phyloP scores from a whole-genome alignment of 2,113 vertebrate genomes.

The Nycticorax nycticorax region DNA sequence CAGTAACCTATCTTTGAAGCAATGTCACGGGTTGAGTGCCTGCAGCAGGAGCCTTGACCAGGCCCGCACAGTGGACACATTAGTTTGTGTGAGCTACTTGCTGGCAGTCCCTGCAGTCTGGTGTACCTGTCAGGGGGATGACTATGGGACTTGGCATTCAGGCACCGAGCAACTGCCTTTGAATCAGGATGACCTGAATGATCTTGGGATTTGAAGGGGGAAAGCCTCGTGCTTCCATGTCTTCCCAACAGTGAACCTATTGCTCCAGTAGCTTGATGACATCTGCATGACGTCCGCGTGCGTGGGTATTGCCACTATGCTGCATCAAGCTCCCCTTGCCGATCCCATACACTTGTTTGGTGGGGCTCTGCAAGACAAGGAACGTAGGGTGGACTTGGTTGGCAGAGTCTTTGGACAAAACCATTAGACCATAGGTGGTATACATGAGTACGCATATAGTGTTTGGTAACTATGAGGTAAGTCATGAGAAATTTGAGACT shows the following conservation, averaged over 20 bases:
- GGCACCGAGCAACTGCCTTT: background rate
- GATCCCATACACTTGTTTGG: background rate
- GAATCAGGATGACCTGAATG: background rate
- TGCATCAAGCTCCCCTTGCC: background rate
- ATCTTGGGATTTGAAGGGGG: background rate
- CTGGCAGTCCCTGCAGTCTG: background rate
- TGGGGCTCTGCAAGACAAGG: background rate
- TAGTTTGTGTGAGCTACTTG: background rate
- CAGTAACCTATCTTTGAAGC: background rate
- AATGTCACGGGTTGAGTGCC: background rate
- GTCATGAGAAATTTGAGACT: background rate
- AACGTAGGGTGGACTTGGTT: background rate
- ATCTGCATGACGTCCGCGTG: background rate
- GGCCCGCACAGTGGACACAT: background rate
- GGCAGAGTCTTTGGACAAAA: background rate
- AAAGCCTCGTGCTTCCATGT: background rate
- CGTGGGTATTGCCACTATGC: background rate
- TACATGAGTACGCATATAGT: background rate
- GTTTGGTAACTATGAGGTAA: background rate
- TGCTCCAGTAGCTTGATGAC: background rate
- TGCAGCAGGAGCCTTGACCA: background rate
- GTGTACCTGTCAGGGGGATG: background rate
- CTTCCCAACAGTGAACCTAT: background rate
- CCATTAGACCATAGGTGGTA: rapidly evolving
- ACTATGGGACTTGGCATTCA: background rate